Conservation (phyloP, 1,140 invertebrate species). For the Papilio machaon region DNA sequence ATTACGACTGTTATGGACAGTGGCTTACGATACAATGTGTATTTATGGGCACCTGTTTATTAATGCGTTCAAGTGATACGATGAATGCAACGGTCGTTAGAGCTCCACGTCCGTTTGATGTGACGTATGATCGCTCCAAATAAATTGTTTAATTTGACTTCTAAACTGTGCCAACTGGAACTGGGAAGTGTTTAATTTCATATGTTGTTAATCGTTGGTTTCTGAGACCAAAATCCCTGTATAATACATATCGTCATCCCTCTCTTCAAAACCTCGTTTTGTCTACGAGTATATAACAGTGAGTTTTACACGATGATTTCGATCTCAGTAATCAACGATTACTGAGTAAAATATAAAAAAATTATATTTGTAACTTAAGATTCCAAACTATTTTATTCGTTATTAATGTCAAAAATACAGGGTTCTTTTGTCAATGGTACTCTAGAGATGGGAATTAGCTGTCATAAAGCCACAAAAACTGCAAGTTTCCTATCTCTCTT, state of each 20-base stretch:
- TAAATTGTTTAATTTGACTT: background rate
- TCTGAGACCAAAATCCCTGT: no score
- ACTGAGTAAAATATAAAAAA: no score
- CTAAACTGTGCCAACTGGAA: constrained; percentile 2
- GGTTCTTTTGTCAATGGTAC: no score
- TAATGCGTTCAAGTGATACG: constrained; percentile 68
- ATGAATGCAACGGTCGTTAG: constrained; percentile 57
- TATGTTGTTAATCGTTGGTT: background rate
- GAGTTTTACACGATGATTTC: no score
- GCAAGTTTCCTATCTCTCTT: constrained; percentile 6
- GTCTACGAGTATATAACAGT: no score
- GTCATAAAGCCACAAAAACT: constrained; percentile 31
- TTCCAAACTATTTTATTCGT: no score
- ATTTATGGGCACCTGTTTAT: constrained; percentile 72
- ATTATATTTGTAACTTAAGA: no score
- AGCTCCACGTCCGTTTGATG: constrained; percentile 53
- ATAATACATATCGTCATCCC: no score
- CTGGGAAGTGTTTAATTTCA: constrained; percentile 30
- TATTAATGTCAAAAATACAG: no score
- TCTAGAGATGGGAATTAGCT: constrained; percentile 48
- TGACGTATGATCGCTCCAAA: constrained; percentile 40
- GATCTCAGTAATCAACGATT: no score
- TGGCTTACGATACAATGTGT: constrained; percentile 64
- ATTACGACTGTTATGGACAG: constrained; percentile 65
- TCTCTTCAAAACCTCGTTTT: no score